Evolutionary conservation across 53 echinoderm and acorn worm species (phyloP), one percentile per base, ranked within the genome.

Genomic region (Echinometra lucunter): DNA sequence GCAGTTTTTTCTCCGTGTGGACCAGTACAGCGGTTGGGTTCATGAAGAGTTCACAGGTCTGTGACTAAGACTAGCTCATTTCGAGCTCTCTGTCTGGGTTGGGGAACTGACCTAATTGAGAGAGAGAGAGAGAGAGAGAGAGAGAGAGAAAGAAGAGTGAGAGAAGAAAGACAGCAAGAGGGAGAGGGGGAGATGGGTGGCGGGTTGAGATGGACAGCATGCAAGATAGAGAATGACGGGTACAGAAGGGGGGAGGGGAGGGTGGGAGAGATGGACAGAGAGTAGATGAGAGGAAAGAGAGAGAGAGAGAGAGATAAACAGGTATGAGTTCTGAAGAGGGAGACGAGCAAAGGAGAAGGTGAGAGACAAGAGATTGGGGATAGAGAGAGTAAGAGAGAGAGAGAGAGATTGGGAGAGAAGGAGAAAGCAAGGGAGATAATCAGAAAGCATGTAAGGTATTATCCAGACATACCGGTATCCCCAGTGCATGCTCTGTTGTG

Each of bases 1-100:
- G 53, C 4, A 2, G 40, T 2, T 21, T 3, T n/a, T 42, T 44
- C 53, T 53, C 53, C 53, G 8, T 53, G 74, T 18, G 7, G 74
- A 74, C 35, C 34, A 35, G 16, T 34, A 2, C 12, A 9, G n/a
- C 28, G 47, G 85, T 19, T 3, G 89, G 60, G 89, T 57, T 89
- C 89, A 89, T 89, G 15, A 6, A 89, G 63, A 89, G 89, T 89
- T 89, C 89, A 89, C 8, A 37, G 57, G 89, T 89, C 89, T 89
- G 60, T 27, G 89, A 23, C 21, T 6, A 37, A 89, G 89, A 89
- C 89, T 89, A 89, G 58, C 89, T 89, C 21, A 49, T 37, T 60
- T 89, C 58, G 16, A 34, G 58, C 27, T 23, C 60, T 89, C 37
- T 89, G 89, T 89, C 89, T 89, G 89, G 89, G 58, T 60, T 89